Conservation (phyloP, 1,140 invertebrate genomes). For the Drosophila melanica region DNA sequence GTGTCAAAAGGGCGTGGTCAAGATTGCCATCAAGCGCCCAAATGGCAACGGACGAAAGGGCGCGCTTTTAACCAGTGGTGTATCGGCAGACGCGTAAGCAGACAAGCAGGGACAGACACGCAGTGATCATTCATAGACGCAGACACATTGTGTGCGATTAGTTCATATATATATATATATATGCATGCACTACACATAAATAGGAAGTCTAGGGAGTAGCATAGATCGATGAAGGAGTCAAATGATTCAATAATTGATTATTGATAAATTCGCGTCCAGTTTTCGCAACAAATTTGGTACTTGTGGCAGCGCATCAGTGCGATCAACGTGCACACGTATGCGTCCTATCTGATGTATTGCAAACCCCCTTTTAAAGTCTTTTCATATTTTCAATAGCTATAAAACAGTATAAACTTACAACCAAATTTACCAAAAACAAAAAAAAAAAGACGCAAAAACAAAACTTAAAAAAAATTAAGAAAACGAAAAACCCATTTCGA, state of each 20-base stretch:
- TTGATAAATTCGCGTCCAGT: constrained; percentile 24
- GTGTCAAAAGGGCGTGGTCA: constrained; percentile 77
- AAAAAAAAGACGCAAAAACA: neutral
- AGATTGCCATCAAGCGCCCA: constrained; percentile 75
- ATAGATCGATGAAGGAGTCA: neutral
- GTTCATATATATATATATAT: too few species aligned
- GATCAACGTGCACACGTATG: neutral
- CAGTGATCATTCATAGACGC: neutral
- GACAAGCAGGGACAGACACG: neutral
- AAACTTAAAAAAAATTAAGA: constrained; percentile 13
- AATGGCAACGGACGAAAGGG: constrained; percentile 42
- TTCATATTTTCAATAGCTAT: constrained; percentile 1
- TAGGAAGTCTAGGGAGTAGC: constrained; percentile 14
- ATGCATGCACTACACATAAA: constrained; percentile 2
- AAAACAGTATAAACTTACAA: constrained; percentile 2
- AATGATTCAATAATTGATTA: constrained; percentile 18
- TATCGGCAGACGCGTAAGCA: constrained; percentile 11
- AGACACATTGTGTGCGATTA: constrained; percentile 1
- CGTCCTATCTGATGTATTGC: constrained; percentile 7
- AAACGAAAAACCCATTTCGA: constrained; percentile 1
- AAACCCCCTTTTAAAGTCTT: constrained; percentile 5
- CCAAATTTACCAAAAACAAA: constrained; percentile 10
- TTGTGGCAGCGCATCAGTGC: constrained; percentile 5
- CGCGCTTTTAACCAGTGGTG: constrained; percentile 8
- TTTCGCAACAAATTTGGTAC: constrained; percentile 20